phyloP scores from a whole-genome alignment of 2,888 invertebrate genomes.

The Theretra japonica region DNA sequence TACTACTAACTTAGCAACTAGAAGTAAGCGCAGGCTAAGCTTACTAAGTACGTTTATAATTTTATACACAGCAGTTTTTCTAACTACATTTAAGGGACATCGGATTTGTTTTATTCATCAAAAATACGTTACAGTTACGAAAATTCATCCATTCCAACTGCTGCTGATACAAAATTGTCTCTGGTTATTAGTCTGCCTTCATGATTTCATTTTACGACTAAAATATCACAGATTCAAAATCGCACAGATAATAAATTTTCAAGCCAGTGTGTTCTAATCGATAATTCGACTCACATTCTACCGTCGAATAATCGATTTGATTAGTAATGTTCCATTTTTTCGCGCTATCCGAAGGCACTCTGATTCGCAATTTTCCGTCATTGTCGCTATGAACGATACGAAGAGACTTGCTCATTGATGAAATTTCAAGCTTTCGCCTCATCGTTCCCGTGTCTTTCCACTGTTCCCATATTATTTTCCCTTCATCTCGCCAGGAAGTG shows the following conservation, averaged over 20 bases:
- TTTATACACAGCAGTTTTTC: conserved; percentile 81
- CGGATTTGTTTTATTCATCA: conserved; percentile 43
- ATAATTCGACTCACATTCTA: not conserved
- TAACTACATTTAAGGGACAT: conserved; percentile 74
- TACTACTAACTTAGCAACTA: conserved; percentile 85
- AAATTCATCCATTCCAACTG: conserved; percentile 20
- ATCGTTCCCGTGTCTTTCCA: conserved; percentile 57
- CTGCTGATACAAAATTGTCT: conserved; percentile 16
- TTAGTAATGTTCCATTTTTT: conserved; percentile 14
- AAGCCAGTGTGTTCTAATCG: conserved; percentile 27
- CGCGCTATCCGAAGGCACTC: conserved; percentile 18
- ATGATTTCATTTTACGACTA: conserved; percentile 1
- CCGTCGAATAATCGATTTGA: conserved; percentile 17
- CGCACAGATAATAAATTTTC: conserved; percentile 21
- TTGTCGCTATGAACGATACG: conserved; percentile 28
- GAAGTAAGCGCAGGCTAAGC: conserved; percentile 79
- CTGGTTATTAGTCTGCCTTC: conserved; percentile 1
- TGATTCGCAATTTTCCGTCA: conserved; percentile 22
- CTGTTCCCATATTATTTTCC: conserved; percentile 55
- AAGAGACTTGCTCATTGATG: conserved; percentile 74
- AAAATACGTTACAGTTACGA: conserved; percentile 10
- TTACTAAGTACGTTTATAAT: conserved; percentile 80
- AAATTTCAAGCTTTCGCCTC: conserved; percentile 78
- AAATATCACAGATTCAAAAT: not conserved
- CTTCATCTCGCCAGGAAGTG: conserved; percentile 76